Conservation (phyloP, 1,140 invertebrate genomes). For the Oppia nitens region DNA sequence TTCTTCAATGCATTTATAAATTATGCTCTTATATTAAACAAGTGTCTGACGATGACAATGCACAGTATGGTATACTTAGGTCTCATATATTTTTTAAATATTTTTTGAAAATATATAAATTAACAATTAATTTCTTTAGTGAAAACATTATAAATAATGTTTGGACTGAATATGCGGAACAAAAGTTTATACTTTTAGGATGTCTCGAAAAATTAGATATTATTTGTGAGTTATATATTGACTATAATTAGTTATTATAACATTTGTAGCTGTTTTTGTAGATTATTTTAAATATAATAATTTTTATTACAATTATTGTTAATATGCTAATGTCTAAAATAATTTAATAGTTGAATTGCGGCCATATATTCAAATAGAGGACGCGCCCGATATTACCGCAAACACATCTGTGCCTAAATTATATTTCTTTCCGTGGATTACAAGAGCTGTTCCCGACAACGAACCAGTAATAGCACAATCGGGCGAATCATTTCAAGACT, state of each 20-base stretch:
- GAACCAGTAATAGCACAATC: neutral
- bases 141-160: slow-evolving; percentile 10
- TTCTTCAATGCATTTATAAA: slow-evolving; percentile 20
- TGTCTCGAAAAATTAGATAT: slow-evolving; percentile 21
- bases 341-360: slow-evolving; percentile 10
- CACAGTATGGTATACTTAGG: slow-evolving; percentile 5
- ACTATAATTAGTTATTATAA: neutral
- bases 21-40: slow-evolving; percentile 12
- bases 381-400: slow-evolving; percentile 11
- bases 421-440: slow-evolving; percentile 18
- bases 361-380: slow-evolving; percentile 8
- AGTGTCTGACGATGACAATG: slow-evolving; percentile 10
- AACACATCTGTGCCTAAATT: slow-evolving; percentile 7
- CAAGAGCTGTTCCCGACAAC: slow-evolving; percentile 1
- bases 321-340: too few relatives aligned
- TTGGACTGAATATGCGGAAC: slow-evolving; percentile 19
- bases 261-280: neutral
- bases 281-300: neutral
- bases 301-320: too few relatives aligned
- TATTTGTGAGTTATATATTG: slow-evolving; percentile 17
- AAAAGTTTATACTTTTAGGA: slow-evolving; percentile 17
- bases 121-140: neutral
- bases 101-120: neutral
- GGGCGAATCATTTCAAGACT: neutral
- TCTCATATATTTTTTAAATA: neutral